phyloP scores from a whole-genome alignment of 2,113 vertebrate genomes.

The Alexandromys fortis region DNA sequence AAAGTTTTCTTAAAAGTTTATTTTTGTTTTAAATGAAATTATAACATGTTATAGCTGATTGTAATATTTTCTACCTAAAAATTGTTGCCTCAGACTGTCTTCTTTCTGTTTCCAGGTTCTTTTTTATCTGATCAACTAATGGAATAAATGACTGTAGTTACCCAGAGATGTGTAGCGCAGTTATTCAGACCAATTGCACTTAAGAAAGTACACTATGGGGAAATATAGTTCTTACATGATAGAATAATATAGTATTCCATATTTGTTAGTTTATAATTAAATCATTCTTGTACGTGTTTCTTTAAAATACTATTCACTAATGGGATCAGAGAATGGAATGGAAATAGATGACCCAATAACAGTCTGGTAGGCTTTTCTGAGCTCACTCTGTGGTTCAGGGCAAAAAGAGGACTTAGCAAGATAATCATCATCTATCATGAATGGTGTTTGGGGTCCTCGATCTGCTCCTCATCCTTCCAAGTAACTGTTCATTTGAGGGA shows the following conservation, averaged over 20 bases:
- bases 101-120: not conserved
- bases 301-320: conserved; percentile 11
- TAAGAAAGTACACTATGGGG: not conserved
- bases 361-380: not conserved
- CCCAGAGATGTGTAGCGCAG: not conserved
- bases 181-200: not conserved
- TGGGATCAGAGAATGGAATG: not conserved
- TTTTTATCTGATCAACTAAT: not conserved
- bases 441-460: not conserved
- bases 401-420: not conserved
- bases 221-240: not conserved
- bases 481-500: not conserved
- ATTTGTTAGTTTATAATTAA: not conserved
- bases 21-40: conserved; percentile 11
- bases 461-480: not conserved
- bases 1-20: conserved; percentile 33
- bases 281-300: not conserved
- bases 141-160: not conserved
- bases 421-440: not conserved
- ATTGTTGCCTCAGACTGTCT: not conserved
- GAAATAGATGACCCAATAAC: not conserved
- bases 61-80: conserved; percentile 28
- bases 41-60: not conserved
- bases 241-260: not conserved
- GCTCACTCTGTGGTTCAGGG: not conserved